A percentile compares a stretch with the other conserved stretches of the same genome.
These are phyloP conservation scores for Setophaga petechia DNA, from an alignment of 2,113 vertebrate genomes.

Conservation along the genomic window DNA sequence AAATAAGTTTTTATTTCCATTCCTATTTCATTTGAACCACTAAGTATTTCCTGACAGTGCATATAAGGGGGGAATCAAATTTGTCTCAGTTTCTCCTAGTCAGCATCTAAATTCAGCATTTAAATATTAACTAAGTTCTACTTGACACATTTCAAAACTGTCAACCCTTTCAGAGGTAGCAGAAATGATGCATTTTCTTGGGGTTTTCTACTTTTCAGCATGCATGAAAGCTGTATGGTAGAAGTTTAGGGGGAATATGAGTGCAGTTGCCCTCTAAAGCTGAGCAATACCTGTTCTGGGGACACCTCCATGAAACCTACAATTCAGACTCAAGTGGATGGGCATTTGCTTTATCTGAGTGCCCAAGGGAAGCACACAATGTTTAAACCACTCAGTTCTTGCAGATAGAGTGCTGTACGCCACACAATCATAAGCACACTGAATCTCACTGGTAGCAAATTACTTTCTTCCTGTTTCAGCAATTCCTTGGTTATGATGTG, in stretches of 20 bases:
- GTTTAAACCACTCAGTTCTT: background rate
- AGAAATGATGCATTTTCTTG: background rate
- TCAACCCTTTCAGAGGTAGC: background rate
- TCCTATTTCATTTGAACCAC: background rate
- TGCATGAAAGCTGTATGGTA: background rate
- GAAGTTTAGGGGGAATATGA: background rate
- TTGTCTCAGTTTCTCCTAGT: background rate
- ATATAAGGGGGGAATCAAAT: background rate
- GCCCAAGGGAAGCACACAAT: background rate
- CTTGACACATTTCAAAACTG: background rate
- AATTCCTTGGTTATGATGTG: background rate
- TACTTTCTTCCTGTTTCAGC: background rate
- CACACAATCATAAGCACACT: background rate
- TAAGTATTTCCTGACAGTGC: background rate
- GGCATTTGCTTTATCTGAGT: background rate
- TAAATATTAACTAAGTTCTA: background rate
- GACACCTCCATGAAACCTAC: background rate
- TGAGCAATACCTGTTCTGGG: background rate
- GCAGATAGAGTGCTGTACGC: too few species aligned
- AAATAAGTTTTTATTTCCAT: background rate
- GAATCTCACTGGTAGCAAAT: background rate
- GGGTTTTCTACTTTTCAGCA: background rate
- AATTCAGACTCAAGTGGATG: background rate
- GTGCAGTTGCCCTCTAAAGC: background rate
- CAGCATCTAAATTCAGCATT: background rate